Evolutionary conservation across 2,888 invertebrate species (phyloP).

Genomic region (Lordiphosa andalusiaca): DNA sequence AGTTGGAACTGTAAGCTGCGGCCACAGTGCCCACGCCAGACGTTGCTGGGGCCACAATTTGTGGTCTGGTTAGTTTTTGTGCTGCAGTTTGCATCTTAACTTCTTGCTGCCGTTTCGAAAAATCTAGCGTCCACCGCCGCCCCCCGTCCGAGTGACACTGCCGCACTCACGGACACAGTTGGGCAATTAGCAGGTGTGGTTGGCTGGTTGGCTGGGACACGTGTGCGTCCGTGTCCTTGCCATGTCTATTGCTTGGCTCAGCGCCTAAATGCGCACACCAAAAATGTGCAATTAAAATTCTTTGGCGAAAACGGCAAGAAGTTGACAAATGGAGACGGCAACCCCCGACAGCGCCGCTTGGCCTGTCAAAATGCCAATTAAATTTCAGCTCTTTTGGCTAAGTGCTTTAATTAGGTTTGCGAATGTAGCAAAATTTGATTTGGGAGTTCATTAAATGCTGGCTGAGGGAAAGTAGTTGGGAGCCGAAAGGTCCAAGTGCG

Average conservation of each 20-base stretch:
- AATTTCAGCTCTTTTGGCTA: slow-evolving; percentile 6
- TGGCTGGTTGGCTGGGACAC: background rate
- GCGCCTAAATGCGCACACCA: slow-evolving; percentile 7
- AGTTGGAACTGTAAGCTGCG: too few species aligned
- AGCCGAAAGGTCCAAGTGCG: too few species aligned
- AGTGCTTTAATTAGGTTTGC: slow-evolving; percentile 30
- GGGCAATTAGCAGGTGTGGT: slow-evolving; percentile 31
- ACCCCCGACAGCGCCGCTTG: background rate
- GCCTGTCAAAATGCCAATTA: slow-evolving; percentile 15
- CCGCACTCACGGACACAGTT: slow-evolving; percentile 6
- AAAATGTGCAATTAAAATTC: slow-evolving; percentile 30
- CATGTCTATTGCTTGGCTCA: slow-evolving; percentile 1
- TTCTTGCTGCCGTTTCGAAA: too few species aligned
- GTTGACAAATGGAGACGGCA: background rate
- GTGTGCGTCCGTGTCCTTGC: background rate
- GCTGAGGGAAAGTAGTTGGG: too few species aligned
- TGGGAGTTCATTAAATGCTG: background rate
- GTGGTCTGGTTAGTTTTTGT: slow-evolving; percentile 11
- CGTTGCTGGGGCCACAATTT: slow-evolving; percentile 1
- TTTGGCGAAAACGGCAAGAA: slow-evolving; percentile 2
- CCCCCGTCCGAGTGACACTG: background rate
- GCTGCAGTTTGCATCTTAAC: background rate
- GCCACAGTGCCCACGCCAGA: too few species aligned
- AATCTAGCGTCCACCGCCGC: too few species aligned
- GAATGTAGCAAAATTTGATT: too few species aligned